These are phyloP conservation scores for Phalacrocorax pelagicus DNA, from an alignment of 2,113 vertebrate species.

Conservation along the genomic window DNA sequence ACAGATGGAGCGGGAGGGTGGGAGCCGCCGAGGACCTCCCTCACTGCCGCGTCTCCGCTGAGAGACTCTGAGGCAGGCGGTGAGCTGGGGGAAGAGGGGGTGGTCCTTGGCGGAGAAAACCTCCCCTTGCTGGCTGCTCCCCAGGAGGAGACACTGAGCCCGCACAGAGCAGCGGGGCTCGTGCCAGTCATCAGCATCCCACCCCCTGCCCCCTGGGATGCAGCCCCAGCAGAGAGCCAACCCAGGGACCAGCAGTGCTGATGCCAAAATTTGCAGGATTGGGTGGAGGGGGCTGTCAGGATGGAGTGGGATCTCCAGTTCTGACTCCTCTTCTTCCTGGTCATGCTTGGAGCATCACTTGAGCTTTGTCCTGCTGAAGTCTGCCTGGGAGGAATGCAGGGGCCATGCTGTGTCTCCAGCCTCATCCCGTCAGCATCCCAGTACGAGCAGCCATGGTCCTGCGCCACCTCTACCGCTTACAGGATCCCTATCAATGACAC, in stretches of 20 bases:
- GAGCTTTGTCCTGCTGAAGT: background rate
- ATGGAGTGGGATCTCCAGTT: background rate
- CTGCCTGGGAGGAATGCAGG: background rate
- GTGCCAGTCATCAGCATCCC: background rate
- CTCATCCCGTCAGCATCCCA: background rate
- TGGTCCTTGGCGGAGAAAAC: slow-evolving; percentile 49
- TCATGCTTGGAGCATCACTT: background rate
- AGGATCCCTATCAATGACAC: background rate
- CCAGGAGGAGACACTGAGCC: background rate
- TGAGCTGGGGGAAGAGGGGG: slow-evolving; percentile 21
- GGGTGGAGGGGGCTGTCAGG: background rate
- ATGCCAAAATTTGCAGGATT: background rate
- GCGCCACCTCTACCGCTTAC: background rate
- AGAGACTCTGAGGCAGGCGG: slow-evolving; percentile 4
- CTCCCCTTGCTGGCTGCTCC: slow-evolving; percentile 38
- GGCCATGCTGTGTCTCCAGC: background rate
- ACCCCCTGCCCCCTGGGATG: background rate
- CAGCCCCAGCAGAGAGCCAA: background rate
- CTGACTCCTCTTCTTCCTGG: background rate
- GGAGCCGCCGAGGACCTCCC: slow-evolving; percentile 34
- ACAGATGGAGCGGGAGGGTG: slow-evolving; percentile 44
- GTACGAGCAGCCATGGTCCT: background rate
- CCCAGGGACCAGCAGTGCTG: background rate
- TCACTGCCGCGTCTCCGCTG: background rate
- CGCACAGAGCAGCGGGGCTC: background rate